These are phyloP conservation scores for Calameuta pallipes DNA, from an alignment of 2,888 invertebrate genomes.

Conservation along the genomic window DNA sequence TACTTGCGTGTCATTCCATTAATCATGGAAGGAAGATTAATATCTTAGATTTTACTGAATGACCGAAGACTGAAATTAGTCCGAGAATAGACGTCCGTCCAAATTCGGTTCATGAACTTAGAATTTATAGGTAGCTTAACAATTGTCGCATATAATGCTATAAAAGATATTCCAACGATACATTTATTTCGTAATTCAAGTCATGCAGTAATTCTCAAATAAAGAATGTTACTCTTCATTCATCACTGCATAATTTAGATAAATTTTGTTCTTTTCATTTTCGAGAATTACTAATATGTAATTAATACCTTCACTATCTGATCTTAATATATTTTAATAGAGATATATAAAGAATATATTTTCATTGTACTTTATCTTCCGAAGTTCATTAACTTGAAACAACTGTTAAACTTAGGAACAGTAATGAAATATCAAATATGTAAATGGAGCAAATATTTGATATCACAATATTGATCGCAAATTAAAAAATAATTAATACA, in stretches of 20 bases:
- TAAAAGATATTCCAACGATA: background rate
- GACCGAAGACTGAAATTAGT: slow-evolving; percentile 54
- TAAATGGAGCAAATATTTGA: background rate
- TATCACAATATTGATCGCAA: background rate
- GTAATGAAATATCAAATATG: background rate
- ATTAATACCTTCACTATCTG: background rate
- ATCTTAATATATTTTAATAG: background rate
- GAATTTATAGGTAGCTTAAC: slow-evolving; percentile 7
- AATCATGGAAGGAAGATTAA: slow-evolving; percentile 27
- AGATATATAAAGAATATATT: background rate
- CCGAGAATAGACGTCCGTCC: slow-evolving; percentile 49
- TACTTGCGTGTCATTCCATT: slow-evolving; percentile 4
- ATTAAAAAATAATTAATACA: background rate
- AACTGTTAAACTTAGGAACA: background rate
- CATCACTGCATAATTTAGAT: background rate
- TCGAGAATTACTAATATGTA: background rate
- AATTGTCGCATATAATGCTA: slow-evolving; percentile 9
- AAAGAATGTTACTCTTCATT: background rate
- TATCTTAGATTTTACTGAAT: slow-evolving; percentile 21
- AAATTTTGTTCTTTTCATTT: background rate
- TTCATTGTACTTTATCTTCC: background rate
- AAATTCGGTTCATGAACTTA: slow-evolving; percentile 38
- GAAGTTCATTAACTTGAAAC: no score
- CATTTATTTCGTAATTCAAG: background rate
- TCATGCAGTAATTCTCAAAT: background rate